Conservation (phyloP, 2,797 vertebrate genomes). For the Smutsia gigantea region DNA sequence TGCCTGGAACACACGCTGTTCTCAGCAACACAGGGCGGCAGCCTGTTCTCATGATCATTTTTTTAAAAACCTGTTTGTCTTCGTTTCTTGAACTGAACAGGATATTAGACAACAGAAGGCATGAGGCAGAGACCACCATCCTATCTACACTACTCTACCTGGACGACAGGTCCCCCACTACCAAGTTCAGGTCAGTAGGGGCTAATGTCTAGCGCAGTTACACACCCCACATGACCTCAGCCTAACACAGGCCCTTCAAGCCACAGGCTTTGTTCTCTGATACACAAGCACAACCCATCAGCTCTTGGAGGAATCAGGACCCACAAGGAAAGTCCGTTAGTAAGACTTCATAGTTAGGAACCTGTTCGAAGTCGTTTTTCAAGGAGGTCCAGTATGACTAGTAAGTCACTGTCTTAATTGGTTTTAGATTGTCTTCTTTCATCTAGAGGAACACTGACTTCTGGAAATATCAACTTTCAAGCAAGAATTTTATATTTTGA, state of each 20-base stretch:
- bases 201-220: background rate
- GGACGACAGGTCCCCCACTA: background rate
- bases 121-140: background rate
- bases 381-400: background rate
- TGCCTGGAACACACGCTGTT: background rate
- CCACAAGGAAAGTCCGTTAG: background rate
- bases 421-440: background rate
- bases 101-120: background rate
- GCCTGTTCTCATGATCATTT: background rate
- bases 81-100: background rate
- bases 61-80: background rate
- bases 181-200: background rate
- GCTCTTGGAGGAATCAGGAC: background rate
- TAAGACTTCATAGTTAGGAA: background rate
- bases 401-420: background rate
- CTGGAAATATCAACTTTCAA: background rate
- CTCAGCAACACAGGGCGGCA: background rate
- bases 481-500: background rate
- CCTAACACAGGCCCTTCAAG: background rate
- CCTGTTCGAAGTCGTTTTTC: background rate
- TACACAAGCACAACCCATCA: rapidly evolving
- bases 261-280: background rate
- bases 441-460: background rate
- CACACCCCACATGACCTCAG: background rate
- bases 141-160: too few species aligned